These are phyloP conservation scores for Halocynthia aurantium DNA, from an alignment of 23 tunicate genomes.

Conservation along the genomic window DNA sequence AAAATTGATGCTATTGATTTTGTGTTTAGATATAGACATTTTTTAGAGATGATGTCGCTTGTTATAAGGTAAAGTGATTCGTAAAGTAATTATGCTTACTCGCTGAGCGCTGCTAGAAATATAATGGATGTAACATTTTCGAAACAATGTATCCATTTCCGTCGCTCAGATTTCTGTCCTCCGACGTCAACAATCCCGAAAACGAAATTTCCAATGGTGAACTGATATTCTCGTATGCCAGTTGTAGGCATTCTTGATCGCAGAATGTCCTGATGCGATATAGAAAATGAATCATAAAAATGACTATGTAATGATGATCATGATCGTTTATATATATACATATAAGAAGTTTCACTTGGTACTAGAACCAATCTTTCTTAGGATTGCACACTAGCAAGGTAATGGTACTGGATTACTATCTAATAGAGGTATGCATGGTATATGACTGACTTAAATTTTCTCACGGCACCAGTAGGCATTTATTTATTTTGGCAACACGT, in stretches of 20 bases:
- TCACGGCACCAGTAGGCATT: no score
- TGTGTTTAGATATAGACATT: no score
- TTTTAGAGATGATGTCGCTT: not conserved
- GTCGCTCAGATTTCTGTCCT: constrained; percentile 86
- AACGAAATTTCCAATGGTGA: constrained; percentile 69
- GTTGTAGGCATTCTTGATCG: constrained; percentile 76
- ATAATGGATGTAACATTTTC: constrained; percentile 89
- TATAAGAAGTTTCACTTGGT: no score
- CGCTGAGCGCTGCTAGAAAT: constrained; percentile 90
- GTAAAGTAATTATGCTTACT: constrained; percentile 46
- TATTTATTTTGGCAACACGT: no score
- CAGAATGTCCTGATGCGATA: constrained; percentile 50
- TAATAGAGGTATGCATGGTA: no score
- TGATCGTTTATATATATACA: no score
- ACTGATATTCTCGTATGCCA: constrained; percentile 81
- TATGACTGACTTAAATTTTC: no score
- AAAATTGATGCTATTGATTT: no score
- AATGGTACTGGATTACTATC: no score
- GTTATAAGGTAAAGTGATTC: not conserved
- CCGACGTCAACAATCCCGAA: constrained; percentile 97
- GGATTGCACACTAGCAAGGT: no score
- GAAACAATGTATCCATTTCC: constrained; percentile 98
- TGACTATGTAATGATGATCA: no score
- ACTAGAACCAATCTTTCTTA: no score
- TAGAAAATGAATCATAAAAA: not conserved